Evolutionary conservation across 2,888 invertebrate species (phyloP).

Genomic region (Drosophila niveifrons): DNA sequence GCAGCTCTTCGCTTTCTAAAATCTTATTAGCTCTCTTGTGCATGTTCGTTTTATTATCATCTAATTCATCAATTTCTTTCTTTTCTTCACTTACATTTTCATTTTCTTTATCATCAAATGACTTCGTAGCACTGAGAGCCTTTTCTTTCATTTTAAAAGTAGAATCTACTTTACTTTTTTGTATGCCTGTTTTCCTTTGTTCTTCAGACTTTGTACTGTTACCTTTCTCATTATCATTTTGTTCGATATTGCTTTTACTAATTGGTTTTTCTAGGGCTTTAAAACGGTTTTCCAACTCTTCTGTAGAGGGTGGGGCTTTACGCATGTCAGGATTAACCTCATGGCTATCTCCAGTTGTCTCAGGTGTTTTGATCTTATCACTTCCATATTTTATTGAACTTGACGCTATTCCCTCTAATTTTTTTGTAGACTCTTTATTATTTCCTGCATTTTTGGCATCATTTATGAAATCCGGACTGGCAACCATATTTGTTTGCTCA

Average conservation of each 20-base stretch:
- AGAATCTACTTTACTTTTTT: not conserved
- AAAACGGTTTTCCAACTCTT: constrained; percentile 81
- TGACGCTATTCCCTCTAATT: not conserved
- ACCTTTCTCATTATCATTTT: constrained; percentile 1
- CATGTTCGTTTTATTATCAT: constrained; percentile 16
- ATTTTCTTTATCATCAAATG: constrained; percentile 57
- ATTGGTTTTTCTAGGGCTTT: constrained; percentile 78
- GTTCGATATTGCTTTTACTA: constrained; percentile 52
- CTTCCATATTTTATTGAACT: not conserved
- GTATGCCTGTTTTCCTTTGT: not conserved
- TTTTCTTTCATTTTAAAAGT: constrained; percentile 6
- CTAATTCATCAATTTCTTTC: not conserved
- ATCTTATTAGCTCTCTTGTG: constrained; percentile 8
- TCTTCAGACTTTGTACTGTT: constrained; percentile 5
- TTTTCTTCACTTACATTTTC: constrained; percentile 3
- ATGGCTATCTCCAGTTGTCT: not conserved
- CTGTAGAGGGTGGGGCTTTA: constrained; percentile 75
- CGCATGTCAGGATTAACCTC: constrained; percentile 26
- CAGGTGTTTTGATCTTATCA: not conserved
- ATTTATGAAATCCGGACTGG: too few species aligned
- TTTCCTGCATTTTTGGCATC: not conserved
- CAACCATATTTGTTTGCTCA: not conserved
- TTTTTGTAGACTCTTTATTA: not conserved
- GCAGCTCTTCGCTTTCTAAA: constrained; percentile 11
- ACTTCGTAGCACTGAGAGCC: constrained; percentile 31